Percentiles rank a stretch among this genome's conserved stretches.
Conservation (phyloP, 1,140 invertebrate genomes). For the Heliconius nattereri region DNA sequence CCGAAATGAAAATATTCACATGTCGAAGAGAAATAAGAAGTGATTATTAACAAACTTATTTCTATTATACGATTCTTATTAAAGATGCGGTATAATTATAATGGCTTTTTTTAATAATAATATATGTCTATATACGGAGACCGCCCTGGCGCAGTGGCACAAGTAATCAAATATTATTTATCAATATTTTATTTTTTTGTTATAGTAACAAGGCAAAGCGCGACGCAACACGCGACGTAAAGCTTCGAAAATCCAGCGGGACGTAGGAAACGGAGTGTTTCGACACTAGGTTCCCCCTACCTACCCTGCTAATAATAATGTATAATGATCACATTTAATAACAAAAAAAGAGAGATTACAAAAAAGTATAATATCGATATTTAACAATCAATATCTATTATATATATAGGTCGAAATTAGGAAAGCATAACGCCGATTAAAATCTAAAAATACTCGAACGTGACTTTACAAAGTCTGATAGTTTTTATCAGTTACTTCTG, state of each 20-base stretch:
- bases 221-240: no score
- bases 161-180: no score
- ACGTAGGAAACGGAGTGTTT: no score
- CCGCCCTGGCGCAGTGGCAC: no score
- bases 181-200: no score
- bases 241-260: no score
- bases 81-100: neutral
- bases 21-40: conserved; percentile 22
- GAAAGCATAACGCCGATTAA: neutral
- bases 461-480: conserved; percentile 24
- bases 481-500: conserved; percentile 29
- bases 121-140: neutral
- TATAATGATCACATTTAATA: neutral
- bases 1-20: conserved; percentile 38
- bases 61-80: neutral
- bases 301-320: no score
- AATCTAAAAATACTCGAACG: conserved; percentile 20
- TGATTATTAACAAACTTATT: conserved; percentile 18
- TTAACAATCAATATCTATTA: neutral
- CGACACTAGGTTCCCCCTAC: no score
- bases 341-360: neutral
- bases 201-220: no score
- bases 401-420: conserved; percentile 1
- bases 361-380: neutral
- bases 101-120: neutral